Base-by-base conservation (phyloP, 2,113 vertebrate genomes). In the Cephalopholis sonnerati region DNA sequence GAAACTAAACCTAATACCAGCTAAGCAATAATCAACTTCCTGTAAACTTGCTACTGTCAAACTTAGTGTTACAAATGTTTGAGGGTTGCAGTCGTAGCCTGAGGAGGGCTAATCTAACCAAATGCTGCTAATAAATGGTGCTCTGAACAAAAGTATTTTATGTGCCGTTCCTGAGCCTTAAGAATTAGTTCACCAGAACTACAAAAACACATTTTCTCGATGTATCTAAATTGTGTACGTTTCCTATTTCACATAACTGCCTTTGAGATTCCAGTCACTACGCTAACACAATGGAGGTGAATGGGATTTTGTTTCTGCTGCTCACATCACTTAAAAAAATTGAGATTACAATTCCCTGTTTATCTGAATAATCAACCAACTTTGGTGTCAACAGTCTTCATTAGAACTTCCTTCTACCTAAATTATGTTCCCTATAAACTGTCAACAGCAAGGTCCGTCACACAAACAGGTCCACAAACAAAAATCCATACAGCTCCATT, bases 1-100 rank as follows among this genome's bases (percentile, higher is more conserved):
- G 76, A 89, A 88, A 93, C 72, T 53, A 85, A 86, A 78, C 83
- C 84, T 89, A 90, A 94, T 86, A 93, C 87, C 79, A 85, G 90
- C 87, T 71, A 84, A 92, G 92, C 78, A 91, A 94, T 88, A 93
- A 93, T 93, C 86, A 93, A 93, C 77, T 84, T 51, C 77, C 27
- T 86, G 82, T 81, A 82, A 87, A 91, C 61, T 66, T 84, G 41
- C 71, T 75, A 81, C 85, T 75, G 81, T 85, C 86, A 74, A 81
- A 88, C 51, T 29, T 73, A 25, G 61, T 48, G 66, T 79, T 79
- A 81, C 59, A 76, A 83, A 75, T 92, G 82, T 77, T 76, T 77
- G 62, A 77, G 71, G 62, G 84, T 57, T 80, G 74, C 74, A 75
- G 77, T 61, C 27, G 36, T 59, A 64, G 84, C 86, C 79, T 0